These are phyloP conservation scores for Hydrotaea cyrtoneurina DNA, from an alignment of 2,888 invertebrate genomes.

Conservation along the genomic window DNA sequence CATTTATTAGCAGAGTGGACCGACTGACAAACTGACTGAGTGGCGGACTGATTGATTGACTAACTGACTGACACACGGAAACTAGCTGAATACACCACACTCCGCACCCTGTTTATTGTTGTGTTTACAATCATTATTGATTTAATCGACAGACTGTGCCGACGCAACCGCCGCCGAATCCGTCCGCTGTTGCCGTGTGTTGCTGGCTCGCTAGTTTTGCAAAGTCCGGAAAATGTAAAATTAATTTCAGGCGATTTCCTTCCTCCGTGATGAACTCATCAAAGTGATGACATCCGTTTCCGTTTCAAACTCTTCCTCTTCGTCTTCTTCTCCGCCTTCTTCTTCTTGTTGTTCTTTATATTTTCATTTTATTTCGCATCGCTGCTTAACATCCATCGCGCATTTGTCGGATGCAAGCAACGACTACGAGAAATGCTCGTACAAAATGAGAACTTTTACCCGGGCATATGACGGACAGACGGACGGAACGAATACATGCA, in stretches of 20 bases:
- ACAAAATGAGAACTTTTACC: not conserved
- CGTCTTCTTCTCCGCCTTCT: no score
- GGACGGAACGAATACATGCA: not conserved
- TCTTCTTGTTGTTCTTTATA: slow-evolving; percentile 26
- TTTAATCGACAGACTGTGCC: slow-evolving; percentile 28
- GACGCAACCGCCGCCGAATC: not conserved
- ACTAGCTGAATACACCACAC: slow-evolving; percentile 15
- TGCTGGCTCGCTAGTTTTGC: slow-evolving; percentile 43
- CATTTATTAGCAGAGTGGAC: slow-evolving; percentile 44
- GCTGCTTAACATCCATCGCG: not conserved
- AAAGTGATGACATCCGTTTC: slow-evolving; percentile 71
- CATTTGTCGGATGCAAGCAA: slow-evolving; percentile 9
- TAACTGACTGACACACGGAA: slow-evolving; percentile 45
- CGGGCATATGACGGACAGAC: slow-evolving; percentile 14
- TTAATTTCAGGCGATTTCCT: slow-evolving; percentile 72
- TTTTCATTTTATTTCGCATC: slow-evolving; percentile 23
- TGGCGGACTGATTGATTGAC: slow-evolving; percentile 32
- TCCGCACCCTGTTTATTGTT: slow-evolving; percentile 17
- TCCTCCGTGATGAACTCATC: slow-evolving; percentile 72
- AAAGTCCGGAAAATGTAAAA: slow-evolving; percentile 69
- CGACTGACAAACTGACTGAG: slow-evolving; percentile 49
- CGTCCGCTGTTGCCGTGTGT: not conserved
- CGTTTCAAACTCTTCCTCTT: slow-evolving; percentile 58
- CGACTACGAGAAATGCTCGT: not conserved
- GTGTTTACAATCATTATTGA: slow-evolving; percentile 35